Percentiles rank a stretch among this genome's conserved stretches.
These are phyloP conservation scores for Pluvianellus socialis DNA, from an alignment of 2,113 vertebrate species.

Conservation along the genomic window DNA sequence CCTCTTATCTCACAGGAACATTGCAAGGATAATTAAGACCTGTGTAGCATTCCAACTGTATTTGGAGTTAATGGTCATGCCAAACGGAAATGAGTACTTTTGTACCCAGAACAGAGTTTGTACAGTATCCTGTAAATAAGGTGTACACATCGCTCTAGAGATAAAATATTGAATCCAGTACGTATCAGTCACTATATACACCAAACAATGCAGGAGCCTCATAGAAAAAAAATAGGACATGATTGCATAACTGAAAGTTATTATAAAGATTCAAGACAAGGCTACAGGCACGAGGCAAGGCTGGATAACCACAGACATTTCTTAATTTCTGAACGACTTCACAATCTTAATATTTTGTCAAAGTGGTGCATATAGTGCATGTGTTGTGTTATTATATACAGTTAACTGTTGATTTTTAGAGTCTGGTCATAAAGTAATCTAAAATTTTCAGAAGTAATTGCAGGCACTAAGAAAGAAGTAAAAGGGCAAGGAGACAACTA, in stretches of 20 bases:
- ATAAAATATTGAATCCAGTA: not conserved
- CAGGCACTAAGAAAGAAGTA: not conserved
- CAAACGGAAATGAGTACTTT: not conserved
- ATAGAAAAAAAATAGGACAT: not conserved
- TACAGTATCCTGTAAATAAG: not conserved
- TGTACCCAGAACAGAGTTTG: not conserved
- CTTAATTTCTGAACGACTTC: not conserved
- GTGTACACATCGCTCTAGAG: not conserved
- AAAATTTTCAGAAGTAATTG: not conserved
- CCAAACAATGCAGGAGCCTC: not conserved
- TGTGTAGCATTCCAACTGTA: not conserved
- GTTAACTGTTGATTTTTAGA: not conserved
- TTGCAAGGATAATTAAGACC: not conserved
- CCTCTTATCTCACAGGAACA: constrained; percentile 2
- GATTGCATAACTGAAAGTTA: not conserved
- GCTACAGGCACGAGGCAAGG: not conserved
- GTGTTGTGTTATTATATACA: not conserved
- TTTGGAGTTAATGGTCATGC: not conserved
- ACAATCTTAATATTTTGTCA: not conserved
- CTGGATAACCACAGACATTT: not conserved
- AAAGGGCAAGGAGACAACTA: not conserved
- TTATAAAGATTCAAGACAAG: not conserved
- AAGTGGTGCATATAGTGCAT: not conserved
- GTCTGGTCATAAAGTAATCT: not conserved
- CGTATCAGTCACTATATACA: not conserved